Conservation (phyloP, 2,113 vertebrate species). For the Sinosuthora webbiana region DNA sequence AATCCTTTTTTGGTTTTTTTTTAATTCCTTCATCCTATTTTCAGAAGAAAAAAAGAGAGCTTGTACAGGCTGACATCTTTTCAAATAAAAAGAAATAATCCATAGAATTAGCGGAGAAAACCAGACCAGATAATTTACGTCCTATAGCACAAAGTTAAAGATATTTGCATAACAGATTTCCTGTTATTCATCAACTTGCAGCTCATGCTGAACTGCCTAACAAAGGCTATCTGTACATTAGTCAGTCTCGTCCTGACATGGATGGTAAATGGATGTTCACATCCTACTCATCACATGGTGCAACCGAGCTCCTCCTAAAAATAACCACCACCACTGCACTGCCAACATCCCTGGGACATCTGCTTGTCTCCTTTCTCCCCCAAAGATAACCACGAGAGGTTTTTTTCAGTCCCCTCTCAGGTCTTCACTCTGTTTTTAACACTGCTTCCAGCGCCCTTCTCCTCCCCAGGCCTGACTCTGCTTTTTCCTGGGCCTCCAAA, state of each 20-base stretch:
- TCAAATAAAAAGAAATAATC: neutral
- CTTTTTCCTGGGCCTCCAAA: constrained; percentile 2
- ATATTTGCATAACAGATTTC: constrained; percentile 9
- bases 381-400: neutral
- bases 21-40: neutral
- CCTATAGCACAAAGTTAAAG: neutral
- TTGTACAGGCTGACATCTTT: neutral
- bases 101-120: neutral
- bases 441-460: neutral
- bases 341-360: neutral
- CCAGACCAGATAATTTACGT: neutral
- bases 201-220: neutral
- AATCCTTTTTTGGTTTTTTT: neutral
- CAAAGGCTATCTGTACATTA: neutral
- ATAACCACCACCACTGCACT: neutral
- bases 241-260: neutral
- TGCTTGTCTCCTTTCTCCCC: neutral
- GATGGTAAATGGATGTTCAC: neutral
- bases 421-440: neutral
- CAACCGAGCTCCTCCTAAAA: neutral
- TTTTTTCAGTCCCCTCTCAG: neutral
- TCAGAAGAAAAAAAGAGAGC: neutral
- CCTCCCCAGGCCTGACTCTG: neutral
- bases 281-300: neutral
- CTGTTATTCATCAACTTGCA: neutral